A percentile compares a stretch with the other conserved stretches of the same genome.
These are phyloP conservation scores for Pyrgus malvae DNA, from an alignment of 2,888 invertebrate genomes.

Conservation along the genomic window DNA sequence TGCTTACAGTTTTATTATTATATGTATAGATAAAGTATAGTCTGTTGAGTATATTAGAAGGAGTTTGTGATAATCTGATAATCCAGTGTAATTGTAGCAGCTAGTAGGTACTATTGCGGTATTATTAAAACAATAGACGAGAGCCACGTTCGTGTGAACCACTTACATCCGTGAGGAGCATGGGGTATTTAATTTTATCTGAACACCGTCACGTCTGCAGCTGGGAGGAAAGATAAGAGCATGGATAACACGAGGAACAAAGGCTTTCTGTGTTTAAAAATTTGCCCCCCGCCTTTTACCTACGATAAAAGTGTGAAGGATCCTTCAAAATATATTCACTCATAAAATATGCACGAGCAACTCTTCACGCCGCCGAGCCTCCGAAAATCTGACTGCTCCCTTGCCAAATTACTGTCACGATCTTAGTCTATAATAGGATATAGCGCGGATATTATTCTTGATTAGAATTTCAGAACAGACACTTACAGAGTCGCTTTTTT, in stretches of 20 bases:
- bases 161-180: neutral
- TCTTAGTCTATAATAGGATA: conserved; percentile 6
- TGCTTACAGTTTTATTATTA: too few species aligned
- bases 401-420: conserved; percentile 22
- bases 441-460: conserved; percentile 4
- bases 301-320: conserved; percentile 14
- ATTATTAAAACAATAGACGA: neutral
- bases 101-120: too few species aligned
- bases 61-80: too few species aligned
- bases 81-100: too few species aligned
- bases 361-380: neutral
- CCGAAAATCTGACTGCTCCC: conserved; percentile 21
- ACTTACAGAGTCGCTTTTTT: neutral
- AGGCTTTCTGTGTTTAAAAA: conserved; percentile 17
- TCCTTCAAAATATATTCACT: conserved; percentile 29
- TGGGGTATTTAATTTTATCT: neutral
- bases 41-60: too few species aligned
- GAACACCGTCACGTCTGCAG: neutral
- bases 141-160: neutral
- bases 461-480: conserved; percentile 4
- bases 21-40: too few species aligned
- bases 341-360: conserved; percentile 30
- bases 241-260: neutral
- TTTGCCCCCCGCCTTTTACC: conserved; percentile 17
- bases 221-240: neutral